These are phyloP conservation scores for Bucorvus abyssinicus DNA, from an alignment of 2,797 vertebrate genomes.

Conservation along the genomic window DNA sequence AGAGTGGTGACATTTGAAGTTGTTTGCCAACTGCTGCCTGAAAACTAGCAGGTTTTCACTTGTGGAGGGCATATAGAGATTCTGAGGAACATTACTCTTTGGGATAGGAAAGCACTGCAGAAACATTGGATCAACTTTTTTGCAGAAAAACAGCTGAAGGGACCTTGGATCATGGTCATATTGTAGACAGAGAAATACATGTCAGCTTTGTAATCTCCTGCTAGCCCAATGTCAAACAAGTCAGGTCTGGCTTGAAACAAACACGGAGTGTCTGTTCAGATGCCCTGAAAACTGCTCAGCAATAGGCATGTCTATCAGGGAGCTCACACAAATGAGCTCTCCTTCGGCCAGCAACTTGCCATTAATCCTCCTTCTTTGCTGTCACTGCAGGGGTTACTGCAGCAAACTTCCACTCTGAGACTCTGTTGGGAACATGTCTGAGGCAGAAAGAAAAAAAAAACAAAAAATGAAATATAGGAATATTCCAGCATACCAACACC, in stretches of 20 bases:
- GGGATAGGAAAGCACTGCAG: not conserved
- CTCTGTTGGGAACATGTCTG: not conserved
- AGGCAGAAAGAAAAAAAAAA: not conserved
- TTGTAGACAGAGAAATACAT: not conserved
- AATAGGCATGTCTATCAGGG: not conserved
- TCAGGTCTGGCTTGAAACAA: not conserved
- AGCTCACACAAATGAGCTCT: not conserved
- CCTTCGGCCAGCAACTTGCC: not conserved
- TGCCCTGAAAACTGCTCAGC: not conserved
- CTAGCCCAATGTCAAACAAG: not conserved
- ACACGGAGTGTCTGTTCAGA: not conserved
- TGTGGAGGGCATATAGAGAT: not conserved
- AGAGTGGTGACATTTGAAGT: not conserved
- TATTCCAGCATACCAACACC: not conserved
- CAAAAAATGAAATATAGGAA: not conserved
- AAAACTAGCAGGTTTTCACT: not conserved
- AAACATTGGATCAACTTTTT: not conserved
- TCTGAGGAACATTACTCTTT: not conserved
- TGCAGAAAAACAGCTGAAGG: not conserved
- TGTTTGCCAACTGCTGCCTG: not conserved
- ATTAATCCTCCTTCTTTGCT: not conserved
- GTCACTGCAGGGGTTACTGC: not conserved
- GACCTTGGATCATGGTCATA: not conserved
- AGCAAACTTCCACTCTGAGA: not conserved
- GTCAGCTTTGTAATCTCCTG: not conserved